These are phyloP conservation scores for Antheraea yamamai DNA, from an alignment of 2,888 invertebrate genomes.

Conservation along the genomic window DNA sequence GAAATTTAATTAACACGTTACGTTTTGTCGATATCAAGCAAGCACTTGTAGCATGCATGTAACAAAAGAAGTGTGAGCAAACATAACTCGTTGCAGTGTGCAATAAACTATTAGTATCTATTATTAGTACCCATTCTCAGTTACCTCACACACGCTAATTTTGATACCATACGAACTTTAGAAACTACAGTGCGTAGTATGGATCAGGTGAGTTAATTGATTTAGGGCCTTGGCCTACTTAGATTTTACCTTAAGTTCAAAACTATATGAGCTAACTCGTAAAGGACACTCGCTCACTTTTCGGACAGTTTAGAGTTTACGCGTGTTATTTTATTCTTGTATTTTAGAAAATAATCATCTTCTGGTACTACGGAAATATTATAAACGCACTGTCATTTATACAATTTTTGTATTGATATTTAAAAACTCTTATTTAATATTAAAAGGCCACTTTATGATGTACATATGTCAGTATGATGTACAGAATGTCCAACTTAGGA, in stretches of 20 bases:
- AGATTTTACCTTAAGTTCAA: not conserved
- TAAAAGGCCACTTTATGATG: no score
- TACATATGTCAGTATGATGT: no score
- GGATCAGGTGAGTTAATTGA: conserved; percentile 7
- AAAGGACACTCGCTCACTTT: not conserved
- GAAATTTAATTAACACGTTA: not conserved
- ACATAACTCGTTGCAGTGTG: not conserved
- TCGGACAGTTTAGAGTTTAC: not conserved
- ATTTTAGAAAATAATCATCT: no score
- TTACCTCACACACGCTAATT: not conserved
- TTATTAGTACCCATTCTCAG: not conserved
- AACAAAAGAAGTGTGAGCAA: not conserved
- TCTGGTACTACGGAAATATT: no score
- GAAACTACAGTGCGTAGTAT: not conserved
- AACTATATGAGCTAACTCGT: not conserved
- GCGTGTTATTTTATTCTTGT: no score
- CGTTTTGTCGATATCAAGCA: not conserved
- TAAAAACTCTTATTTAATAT: no score
- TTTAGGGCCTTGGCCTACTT: not conserved
- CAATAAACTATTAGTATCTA: not conserved
- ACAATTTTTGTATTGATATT: no score
- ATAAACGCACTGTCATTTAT: no score
- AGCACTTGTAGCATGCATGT: not conserved
- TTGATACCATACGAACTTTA: not conserved
- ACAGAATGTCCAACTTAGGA: no score